Base-by-base conservation (phyloP, 2,113 vertebrate species). In the Seriola quinqueradiata region DNA sequence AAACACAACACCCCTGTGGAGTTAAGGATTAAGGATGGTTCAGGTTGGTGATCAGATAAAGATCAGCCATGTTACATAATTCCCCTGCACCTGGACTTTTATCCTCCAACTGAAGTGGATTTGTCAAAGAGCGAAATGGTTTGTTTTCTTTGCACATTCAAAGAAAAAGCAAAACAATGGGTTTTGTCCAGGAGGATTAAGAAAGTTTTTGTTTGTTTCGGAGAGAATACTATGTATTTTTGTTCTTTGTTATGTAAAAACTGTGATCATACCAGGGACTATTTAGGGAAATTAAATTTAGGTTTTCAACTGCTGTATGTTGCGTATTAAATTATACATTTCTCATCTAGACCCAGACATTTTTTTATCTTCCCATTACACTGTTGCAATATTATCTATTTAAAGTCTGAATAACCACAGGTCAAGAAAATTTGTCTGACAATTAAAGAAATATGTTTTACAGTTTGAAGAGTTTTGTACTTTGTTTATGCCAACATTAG, bases 91-190 rank as follows among this genome's bases (percentile, higher is more conserved):
- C 40, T 61, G 36, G 17, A 46, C 42, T 69, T 40, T 61, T 40
- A 42, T 61, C 7, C 14, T 75, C 17, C 38, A 11, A 19, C n/a
- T 73, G 21, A 50, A 63, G 28, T 40, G 63, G 25, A 65, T 70
- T 66, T 65, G 52, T 77, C 32, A 72, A 48, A 63, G 1, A 4
- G 46, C n/a, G 10, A 16, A 74, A 8, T 7, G 2, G 0, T 66
- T 78, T 72, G 77, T 88, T 89, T 70, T 82, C 61, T 83, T 82
- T 74, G 59, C 32, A 32, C 44, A 65, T 65, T 75, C 36, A 74
- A 13, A 65, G 38, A 44, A 60, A 70, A 63, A 67, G n/a, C 42
- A 71, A 32, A 14, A 57, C 16, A 7, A 32, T 66, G 74, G 70
- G 65, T 38, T 50, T 74, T 77, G 6, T 52, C 36, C 25, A 4